Percentiles rank a stretch among this genome's conserved stretches.
phyloP scores from a whole-genome alignment of 2,113 vertebrate genomes.

The Sebastes schlegelii region DNA sequence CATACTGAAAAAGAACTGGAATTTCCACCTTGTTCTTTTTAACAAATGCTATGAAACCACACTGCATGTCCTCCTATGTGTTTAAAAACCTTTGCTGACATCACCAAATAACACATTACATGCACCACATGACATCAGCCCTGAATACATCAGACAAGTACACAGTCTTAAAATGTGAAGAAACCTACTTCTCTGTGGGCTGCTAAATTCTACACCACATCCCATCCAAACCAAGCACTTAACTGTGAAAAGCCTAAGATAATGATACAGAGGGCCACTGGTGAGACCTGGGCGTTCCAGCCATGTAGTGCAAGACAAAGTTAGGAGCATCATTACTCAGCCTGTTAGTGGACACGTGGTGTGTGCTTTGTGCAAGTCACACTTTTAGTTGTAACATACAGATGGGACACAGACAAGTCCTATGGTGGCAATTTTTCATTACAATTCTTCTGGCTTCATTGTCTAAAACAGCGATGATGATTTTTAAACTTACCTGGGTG shows the following conservation, averaged over 20 bases:
- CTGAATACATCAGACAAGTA: slow-evolving; percentile 45
- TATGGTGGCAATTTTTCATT: background rate
- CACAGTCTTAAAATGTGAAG: slow-evolving; percentile 57
- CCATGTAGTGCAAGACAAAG: slow-evolving; percentile 36
- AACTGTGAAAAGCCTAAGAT: slow-evolving; percentile 76
- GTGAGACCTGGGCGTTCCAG: slow-evolving; percentile 48
- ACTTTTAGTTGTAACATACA: slow-evolving; percentile 22
- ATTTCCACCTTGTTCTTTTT: slow-evolving; percentile 41
- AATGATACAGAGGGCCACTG: slow-evolving; percentile 66
- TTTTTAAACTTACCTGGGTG: too few species aligned
- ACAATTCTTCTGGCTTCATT: too few species aligned
- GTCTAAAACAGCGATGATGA: too few species aligned
- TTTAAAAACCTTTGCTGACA: slow-evolving; percentile 51
- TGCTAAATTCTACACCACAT: slow-evolving; percentile 80
- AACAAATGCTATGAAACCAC: slow-evolving; percentile 28
- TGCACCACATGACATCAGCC: slow-evolving; percentile 64
- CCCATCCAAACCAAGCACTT: slow-evolving; percentile 73
- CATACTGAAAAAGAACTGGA: slow-evolving; percentile 26
- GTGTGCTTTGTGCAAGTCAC: slow-evolving; percentile 20
- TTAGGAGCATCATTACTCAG: slow-evolving; percentile 56
- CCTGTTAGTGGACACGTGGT: background rate
- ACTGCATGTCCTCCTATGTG: background rate
- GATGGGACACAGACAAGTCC: background rate
- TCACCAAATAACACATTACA: slow-evolving; percentile 62
- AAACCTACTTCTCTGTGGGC: slow-evolving; percentile 68